Base-by-base conservation (phyloP, 53 echinoderm and acorn worm species). In the Holothuria leucospilota region DNA sequence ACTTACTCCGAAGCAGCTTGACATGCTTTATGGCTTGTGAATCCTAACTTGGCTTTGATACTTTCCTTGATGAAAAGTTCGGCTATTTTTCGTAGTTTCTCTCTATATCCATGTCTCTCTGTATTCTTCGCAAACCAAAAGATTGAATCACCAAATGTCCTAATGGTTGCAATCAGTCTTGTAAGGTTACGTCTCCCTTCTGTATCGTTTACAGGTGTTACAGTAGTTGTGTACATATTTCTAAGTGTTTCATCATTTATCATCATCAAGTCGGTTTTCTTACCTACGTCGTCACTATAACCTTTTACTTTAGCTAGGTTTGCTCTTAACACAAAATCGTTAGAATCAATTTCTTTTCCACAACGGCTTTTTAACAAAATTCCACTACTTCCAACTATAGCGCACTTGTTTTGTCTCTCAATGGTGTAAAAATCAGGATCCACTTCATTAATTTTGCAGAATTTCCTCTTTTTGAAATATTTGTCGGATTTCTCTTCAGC, bases 41-140 rank as follows among this genome's bases (percentile, higher is more conserved):
- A 67, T 4, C 23, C 68, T 24, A 67, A 30, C 29, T 30, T 67
- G 13, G 25, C 16, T 7, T 5, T 26, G 13, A 67, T 28, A 13
- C 23, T 67, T 24, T 67, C 29, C 13, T 67, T 30, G 13, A 30
- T n/a, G 25, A 67, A 67, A 30, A 67, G 29, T 28, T 13, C 25
- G 4, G 68, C 68, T 30, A 67, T 26, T 30, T 67, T 67, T 24
- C 23, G 68, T 67, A 67, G 29, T 24, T 67, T 67, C 5, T 3
- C 68, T 24, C 12, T 30, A 14, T 26, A 67, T 8, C 25, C 68
- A 24, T 67, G 68, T 24, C 26, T 30, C 29, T 67, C 68, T 30
- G 68, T 67, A 20, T 30, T 30, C 25, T 67, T 67, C 21, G 68
- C 68, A n/a, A 67, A 67, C 68, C 68, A 67, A 30, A 67, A 13